phyloP scores from a whole-genome alignment of 2,113 vertebrate genomes.

The Stigmatopora argus region DNA sequence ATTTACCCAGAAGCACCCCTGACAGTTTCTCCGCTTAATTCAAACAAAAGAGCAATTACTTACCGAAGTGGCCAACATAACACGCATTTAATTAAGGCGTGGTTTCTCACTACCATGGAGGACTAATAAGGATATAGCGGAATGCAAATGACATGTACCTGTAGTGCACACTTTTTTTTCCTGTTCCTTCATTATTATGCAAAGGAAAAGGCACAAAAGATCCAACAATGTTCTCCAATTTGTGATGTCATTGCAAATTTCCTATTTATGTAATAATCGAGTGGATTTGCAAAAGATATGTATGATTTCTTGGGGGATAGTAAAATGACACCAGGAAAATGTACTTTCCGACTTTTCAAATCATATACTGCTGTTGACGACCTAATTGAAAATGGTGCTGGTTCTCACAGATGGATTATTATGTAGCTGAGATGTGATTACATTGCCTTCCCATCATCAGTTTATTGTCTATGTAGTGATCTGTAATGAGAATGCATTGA shows the following conservation, averaged over 20 bases:
- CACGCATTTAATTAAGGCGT: neutral
- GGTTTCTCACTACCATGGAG: neutral
- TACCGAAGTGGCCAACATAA: neutral
- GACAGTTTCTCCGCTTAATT: neutral
- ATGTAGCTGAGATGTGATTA: conserved; percentile 27
- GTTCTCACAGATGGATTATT: conserved; percentile 13
- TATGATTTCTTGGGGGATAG: too few relatives aligned
- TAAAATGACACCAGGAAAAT: neutral
- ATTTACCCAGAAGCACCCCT: neutral
- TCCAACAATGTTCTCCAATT: too few relatives aligned
- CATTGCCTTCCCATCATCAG: conserved; percentile 2
- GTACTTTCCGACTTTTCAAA: neutral
- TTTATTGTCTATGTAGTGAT: conserved; percentile 19
- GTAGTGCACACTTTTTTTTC: too few relatives aligned
- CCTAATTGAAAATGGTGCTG: conserved; percentile 7
- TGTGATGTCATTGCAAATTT: too few relatives aligned
- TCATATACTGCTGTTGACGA: neutral
- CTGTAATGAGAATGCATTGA: conserved; percentile 17
- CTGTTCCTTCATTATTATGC: too few relatives aligned
- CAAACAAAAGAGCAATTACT: neutral
- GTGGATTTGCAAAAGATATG: too few relatives aligned
- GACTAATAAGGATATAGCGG: neutral
- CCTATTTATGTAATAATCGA: too few relatives aligned
- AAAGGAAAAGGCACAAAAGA: too few relatives aligned
- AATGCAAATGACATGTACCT: neutral